Percentiles rank a stretch among this genome's conserved stretches.
Evolutionary conservation across 2,113 vertebrate species (phyloP).

Genomic region (Brachirus orientalis): DNA sequence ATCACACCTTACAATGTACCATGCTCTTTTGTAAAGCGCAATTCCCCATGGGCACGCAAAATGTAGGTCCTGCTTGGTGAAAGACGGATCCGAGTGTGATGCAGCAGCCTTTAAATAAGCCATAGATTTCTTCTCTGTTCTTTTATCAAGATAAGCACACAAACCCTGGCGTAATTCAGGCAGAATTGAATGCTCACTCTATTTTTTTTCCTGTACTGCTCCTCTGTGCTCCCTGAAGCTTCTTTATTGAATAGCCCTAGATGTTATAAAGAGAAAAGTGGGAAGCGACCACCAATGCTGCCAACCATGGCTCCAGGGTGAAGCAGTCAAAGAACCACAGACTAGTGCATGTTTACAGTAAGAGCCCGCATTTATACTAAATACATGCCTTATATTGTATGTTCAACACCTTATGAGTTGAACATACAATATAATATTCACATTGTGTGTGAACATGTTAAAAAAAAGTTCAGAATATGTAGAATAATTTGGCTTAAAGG

Average conservation of each 20-base stretch:
- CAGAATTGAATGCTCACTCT: constrained; percentile 71
- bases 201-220: constrained; percentile 46
- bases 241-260: constrained; percentile 73
- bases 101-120: constrained; percentile 65
- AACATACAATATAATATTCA: too few species aligned
- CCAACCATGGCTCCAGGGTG: constrained; percentile 58
- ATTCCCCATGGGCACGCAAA: constrained; percentile 47
- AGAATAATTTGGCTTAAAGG: too few species aligned
- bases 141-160: constrained; percentile 58
- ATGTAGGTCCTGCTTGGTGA: constrained; percentile 54
- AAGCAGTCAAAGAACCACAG: constrained; percentile 32
- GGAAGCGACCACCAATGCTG: constrained; percentile 64
- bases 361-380: constrained; percentile 10
- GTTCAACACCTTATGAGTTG: too few species aligned
- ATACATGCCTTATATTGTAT: constrained; percentile 6
- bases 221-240: constrained; percentile 64
- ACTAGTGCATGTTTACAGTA: constrained; percentile 18
- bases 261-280: constrained; percentile 68
- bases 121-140: constrained; percentile 39
- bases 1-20: constrained; percentile 32
- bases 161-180: constrained; percentile 65
- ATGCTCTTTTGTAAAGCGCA: constrained; percentile 17
- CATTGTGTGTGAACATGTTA: not conserved
- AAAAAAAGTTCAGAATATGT: not conserved
- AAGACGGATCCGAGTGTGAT: constrained; percentile 39